These are phyloP conservation scores for Lucifuga dentata DNA, from an alignment of 2,113 vertebrate species.

Conservation along the genomic window DNA sequence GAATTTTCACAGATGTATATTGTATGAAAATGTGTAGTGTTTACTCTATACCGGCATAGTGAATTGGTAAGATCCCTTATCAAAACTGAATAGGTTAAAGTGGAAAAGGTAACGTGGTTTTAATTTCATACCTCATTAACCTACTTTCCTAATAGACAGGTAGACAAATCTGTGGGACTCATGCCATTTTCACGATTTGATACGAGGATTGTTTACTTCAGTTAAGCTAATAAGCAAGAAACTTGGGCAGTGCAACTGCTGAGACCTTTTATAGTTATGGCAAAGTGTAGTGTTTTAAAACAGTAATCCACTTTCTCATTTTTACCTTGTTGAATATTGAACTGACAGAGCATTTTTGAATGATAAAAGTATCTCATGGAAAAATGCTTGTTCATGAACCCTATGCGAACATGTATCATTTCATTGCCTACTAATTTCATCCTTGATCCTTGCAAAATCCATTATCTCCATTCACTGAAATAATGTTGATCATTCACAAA, in stretches of 20 bases:
- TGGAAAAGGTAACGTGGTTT: too few relatives aligned
- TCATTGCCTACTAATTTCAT: too few relatives aligned
- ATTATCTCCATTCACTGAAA: neutral
- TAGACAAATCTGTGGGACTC: slow-evolving; percentile 9
- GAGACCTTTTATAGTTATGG: slow-evolving; percentile 1
- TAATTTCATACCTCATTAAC: slow-evolving; percentile 11
- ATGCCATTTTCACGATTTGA: slow-evolving; percentile 22
- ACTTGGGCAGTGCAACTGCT: slow-evolving; percentile 9
- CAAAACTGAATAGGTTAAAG: slow-evolving; percentile 17
- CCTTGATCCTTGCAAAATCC: slow-evolving; percentile 30
- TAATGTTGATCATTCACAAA: slow-evolving; percentile 19
- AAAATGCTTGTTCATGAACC: too few relatives aligned
- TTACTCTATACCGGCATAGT: slow-evolving; percentile 22
- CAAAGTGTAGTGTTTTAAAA: slow-evolving; percentile 37
- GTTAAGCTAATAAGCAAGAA: slow-evolving; percentile 29
- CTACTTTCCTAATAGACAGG: slow-evolving; percentile 2
- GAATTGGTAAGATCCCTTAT: slow-evolving; percentile 11
- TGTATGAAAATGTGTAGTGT: slow-evolving; percentile 37
- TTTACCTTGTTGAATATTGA: slow-evolving; percentile 4
- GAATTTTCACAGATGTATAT: slow-evolving; percentile 28
- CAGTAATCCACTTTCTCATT: slow-evolving; percentile 8
- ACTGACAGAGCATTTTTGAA: too few relatives aligned
- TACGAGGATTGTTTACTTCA: too few relatives aligned
- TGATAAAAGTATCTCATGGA: too few relatives aligned
- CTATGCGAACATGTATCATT: too few relatives aligned